Conservation (phyloP, 1,140 invertebrate species). For the Piezodorus guildinii region DNA sequence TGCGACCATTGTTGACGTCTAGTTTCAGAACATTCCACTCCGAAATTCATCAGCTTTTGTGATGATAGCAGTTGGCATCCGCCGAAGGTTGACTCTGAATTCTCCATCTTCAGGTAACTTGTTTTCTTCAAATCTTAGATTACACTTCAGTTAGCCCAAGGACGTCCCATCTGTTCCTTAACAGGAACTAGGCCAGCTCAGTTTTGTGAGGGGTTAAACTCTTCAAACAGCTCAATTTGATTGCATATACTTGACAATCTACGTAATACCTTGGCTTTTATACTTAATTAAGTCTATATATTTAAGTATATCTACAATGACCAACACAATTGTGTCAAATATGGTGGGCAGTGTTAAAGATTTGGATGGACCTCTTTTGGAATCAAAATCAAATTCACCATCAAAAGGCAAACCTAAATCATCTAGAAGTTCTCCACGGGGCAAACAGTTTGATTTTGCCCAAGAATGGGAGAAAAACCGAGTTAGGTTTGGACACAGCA, state of each 20-base stretch:
- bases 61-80: background rate
- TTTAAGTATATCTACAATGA: background rate
- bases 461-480: background rate
- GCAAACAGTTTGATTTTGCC: background rate
- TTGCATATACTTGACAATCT: background rate
- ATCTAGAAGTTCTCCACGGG: background rate
- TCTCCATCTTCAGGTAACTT: background rate
- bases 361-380: slow-evolving; percentile 1
- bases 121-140: background rate
- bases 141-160: slow-evolving; percentile 7
- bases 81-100: background rate
- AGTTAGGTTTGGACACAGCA: slow-evolving; percentile 5
- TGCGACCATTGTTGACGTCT: background rate
- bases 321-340: background rate
- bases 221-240: background rate
- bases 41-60: background rate
- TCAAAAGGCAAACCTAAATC: slow-evolving; percentile 7
- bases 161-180: slow-evolving; percentile 1
- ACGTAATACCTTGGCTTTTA: background rate
- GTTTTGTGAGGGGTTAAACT: background rate
- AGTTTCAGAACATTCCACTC: background rate
- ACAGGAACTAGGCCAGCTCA: background rate
- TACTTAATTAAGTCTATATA: background rate
- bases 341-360: background rate
- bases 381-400: slow-evolving; percentile 1